A percentile compares a stretch with the other conserved stretches of the same genome.
These are phyloP conservation scores for Nycticorax nycticorax DNA, from an alignment of 2,113 vertebrate species.

Conservation along the genomic window DNA sequence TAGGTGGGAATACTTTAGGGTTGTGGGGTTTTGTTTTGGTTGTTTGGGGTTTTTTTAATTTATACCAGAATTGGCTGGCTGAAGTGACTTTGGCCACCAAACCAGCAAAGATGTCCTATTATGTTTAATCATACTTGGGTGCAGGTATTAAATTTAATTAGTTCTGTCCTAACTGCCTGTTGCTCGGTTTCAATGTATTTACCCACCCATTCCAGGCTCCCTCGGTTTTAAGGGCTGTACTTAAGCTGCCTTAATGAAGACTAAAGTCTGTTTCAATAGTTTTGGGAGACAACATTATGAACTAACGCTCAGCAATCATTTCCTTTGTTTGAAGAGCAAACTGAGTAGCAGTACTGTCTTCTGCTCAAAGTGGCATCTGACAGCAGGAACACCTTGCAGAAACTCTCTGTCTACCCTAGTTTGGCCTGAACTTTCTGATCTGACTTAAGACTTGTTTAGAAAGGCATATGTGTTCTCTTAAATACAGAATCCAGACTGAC, in stretches of 20 bases:
- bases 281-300: neutral
- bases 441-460: neutral
- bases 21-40: neutral
- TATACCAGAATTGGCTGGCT: neutral
- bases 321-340: neutral
- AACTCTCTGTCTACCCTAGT: neutral
- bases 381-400: neutral
- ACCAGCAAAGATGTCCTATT: neutral
- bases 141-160: neutral
- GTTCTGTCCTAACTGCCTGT: neutral
- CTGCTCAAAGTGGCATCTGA: neutral
- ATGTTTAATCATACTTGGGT: neutral
- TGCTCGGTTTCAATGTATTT: neutral
- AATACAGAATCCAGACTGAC: neutral
- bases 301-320: neutral
- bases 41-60: neutral
- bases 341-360: neutral
- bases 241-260: neutral
- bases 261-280: neutral
- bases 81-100: neutral
- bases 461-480: neutral
- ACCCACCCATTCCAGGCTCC: neutral
- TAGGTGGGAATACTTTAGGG: neutral
- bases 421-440: neutral
- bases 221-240: neutral